Evolutionary conservation across 2,797 vertebrate species (phyloP).

Genomic region (Telmatherina bonti): DNA sequence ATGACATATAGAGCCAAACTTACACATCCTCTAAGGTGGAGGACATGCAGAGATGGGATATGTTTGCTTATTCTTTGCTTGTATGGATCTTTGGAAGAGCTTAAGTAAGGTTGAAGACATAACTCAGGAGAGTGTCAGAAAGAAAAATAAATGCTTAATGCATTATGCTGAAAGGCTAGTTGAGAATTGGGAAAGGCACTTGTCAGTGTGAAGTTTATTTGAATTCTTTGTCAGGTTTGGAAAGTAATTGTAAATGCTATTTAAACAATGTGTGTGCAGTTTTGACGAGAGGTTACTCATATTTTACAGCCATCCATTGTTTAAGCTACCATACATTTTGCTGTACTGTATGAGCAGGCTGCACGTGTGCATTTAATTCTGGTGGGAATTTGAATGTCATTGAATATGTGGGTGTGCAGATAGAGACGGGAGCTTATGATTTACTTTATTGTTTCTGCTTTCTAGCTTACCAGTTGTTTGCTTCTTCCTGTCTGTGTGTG

Average conservation of each 20-base stretch:
- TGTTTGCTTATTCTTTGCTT: slow-evolving; percentile 13
- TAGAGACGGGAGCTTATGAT: slow-evolving; percentile 42
- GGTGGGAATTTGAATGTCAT: slow-evolving; percentile 36
- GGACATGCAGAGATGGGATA: slow-evolving; percentile 14
- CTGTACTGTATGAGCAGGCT: not conserved
- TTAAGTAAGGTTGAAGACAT: not conserved
- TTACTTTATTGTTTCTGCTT: slow-evolving; percentile 46
- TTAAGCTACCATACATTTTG: not conserved
- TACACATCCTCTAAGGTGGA: slow-evolving; percentile 30
- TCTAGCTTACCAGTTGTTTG: slow-evolving; percentile 25
- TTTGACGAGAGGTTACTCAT: not conserved
- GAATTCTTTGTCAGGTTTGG: not conserved
- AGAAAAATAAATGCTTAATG: not conserved
- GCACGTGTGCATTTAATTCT: slow-evolving; percentile 24
- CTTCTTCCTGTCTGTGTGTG: slow-evolving; percentile 24
- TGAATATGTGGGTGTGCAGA: slow-evolving; percentile 45
- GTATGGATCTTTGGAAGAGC: not conserved
- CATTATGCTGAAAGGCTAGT: not conserved
- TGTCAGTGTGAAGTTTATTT: not conserved
- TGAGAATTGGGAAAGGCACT: not conserved
- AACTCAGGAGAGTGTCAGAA: not conserved
- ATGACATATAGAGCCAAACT: slow-evolving; percentile 23
- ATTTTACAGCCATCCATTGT: not conserved
- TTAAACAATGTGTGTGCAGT: not conserved
- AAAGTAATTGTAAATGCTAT: not conserved